Conservation (phyloP, 2,888 invertebrate genomes). For the Amblyteles armatorius region DNA sequence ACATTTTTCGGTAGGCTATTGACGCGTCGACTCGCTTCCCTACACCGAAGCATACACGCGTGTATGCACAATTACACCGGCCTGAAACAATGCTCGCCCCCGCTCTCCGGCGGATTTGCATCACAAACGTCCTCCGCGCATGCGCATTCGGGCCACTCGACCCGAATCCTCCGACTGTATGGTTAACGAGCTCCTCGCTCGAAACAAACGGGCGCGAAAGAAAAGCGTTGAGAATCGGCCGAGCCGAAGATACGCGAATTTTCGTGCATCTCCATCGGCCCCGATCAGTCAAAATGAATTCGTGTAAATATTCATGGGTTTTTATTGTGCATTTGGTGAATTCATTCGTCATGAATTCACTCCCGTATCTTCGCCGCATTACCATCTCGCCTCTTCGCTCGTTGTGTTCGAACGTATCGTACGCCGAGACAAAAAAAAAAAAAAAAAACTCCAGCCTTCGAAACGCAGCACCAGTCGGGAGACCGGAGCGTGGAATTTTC, state of each 20-base stretch:
- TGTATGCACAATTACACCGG: conserved; percentile 32
- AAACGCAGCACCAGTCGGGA: background rate
- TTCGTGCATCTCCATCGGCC: conserved; percentile 49
- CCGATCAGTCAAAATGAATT: conserved; percentile 40
- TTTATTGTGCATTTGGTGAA: conserved; percentile 16
- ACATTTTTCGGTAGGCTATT: conserved; percentile 53
- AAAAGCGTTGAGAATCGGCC: conserved; percentile 41
- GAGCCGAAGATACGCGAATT: conserved; percentile 18
- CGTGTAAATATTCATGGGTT: conserved; percentile 56
- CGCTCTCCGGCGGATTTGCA: conserved; percentile 52
- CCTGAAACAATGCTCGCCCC: conserved; percentile 57
- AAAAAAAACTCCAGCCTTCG: background rate
- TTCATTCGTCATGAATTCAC: conserved; percentile 12
- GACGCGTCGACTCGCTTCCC: conserved; percentile 34
- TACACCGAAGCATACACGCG: background rate
- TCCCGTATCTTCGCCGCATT: conserved; percentile 24
- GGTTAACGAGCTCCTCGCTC: conserved; percentile 35
- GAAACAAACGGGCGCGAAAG: conserved; percentile 12
- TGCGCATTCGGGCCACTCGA: conserved; percentile 53
- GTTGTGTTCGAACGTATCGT: background rate
- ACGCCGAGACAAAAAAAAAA: background rate
- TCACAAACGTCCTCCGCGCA: conserved; percentile 52
- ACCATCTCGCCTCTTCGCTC: conserved; percentile 3
- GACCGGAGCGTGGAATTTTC: background rate
- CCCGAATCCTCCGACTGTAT: conserved; percentile 53